These are phyloP conservation scores for Hypsopygia costalis DNA, from an alignment of 2,888 invertebrate species.

Conservation along the genomic window DNA sequence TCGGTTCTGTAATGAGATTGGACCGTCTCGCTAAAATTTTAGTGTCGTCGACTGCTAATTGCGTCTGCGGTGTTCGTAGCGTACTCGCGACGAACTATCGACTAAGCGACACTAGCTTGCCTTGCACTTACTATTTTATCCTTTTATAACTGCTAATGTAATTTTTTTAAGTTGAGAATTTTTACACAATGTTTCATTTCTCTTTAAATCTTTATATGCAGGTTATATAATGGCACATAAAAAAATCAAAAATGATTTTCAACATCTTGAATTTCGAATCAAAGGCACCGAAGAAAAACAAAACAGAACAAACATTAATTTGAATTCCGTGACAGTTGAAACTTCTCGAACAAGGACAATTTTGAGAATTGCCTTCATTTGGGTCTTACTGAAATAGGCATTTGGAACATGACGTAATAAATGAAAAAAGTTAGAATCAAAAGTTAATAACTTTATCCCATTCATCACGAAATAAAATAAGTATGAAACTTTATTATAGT, in stretches of 20 bases:
- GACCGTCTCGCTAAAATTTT: constrained; percentile 77
- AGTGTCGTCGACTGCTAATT: constrained; percentile 76
- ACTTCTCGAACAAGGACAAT: constrained; percentile 70
- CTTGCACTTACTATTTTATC: constrained; percentile 35
- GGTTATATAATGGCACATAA: constrained; percentile 31
- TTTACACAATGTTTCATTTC: too few species aligned
- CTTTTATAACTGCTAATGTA: constrained; percentile 48
- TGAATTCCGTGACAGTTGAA: constrained; percentile 73
- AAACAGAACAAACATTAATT: constrained; percentile 77
- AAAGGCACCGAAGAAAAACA: constrained; percentile 63
- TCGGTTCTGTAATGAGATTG: constrained; percentile 78
- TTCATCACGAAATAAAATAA: constrained; percentile 66
- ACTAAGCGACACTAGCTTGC: constrained; percentile 19
- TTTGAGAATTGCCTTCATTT: constrained; percentile 74
- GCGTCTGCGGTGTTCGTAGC: constrained; percentile 49
- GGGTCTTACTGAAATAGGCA: constrained; percentile 63
- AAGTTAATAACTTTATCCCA: constrained; percentile 79
- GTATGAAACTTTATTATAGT: constrained; percentile 45
- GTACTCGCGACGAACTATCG: constrained; percentile 19
- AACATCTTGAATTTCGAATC: constrained; percentile 55
- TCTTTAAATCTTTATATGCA: constrained; percentile 10
- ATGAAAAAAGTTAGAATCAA: constrained; percentile 78
- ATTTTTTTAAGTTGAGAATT: constrained; percentile 30
- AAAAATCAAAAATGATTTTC: constrained; percentile 46
- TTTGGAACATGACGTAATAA: constrained; percentile 75